These are phyloP conservation scores for Copsychus sechellarum DNA, from an alignment of 2,113 vertebrate genomes.

Conservation along the genomic window DNA sequence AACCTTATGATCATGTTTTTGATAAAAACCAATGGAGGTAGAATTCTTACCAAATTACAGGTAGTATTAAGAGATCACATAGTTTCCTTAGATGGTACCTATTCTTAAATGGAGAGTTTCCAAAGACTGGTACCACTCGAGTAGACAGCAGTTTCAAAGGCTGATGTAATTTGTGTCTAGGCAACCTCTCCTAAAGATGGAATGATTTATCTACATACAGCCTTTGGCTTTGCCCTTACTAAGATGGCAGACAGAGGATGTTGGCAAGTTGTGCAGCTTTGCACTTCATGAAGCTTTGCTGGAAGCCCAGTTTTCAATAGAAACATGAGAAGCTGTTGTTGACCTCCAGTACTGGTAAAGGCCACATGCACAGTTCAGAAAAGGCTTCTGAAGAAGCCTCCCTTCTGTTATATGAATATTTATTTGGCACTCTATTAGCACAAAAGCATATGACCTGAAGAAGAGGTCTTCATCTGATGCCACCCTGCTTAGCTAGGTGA, in stretches of 20 bases:
- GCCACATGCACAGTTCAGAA: background rate
- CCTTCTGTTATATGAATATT: background rate
- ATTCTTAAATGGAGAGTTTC: background rate
- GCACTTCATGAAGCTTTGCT: background rate
- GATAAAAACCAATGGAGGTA: background rate
- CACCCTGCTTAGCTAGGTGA: background rate
- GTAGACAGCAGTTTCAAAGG: background rate
- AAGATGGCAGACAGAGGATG: background rate
- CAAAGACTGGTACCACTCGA: background rate
- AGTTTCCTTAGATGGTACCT: background rate
- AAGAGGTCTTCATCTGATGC: background rate
- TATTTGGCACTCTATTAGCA: background rate
- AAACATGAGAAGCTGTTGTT: background rate
- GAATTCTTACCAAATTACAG: background rate
- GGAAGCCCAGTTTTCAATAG: background rate
- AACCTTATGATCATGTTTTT: background rate
- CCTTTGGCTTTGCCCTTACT: background rate
- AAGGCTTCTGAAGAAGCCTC: background rate
- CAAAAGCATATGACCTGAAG: background rate
- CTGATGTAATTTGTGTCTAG: background rate
- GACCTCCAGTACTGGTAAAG: background rate
- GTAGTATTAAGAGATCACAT: background rate
- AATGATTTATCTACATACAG: background rate
- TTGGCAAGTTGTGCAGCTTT: background rate
- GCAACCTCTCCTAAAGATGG: background rate